phyloP scores from a whole-genome alignment of 2,888 invertebrate genomes.

The Zeuzera pyrina region DNA sequence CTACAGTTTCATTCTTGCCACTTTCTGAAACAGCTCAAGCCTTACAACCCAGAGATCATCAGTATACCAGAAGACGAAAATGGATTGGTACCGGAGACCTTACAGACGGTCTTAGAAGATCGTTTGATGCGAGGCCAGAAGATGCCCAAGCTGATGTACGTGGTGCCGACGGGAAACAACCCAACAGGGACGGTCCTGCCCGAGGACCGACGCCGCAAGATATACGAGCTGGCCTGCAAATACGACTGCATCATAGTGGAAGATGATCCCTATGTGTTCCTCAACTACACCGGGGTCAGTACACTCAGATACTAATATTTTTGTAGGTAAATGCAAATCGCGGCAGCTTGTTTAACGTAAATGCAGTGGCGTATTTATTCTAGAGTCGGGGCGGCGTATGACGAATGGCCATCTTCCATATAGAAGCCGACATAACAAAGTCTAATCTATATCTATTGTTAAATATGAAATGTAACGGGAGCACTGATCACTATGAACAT shows the following conservation, averaged over 20 bases:
- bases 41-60: slow-evolving; percentile 76
- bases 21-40: slow-evolving; percentile 73
- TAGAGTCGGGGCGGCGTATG: too few relatives aligned
- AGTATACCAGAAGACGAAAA: slow-evolving; percentile 79
- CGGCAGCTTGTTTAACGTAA: too few relatives aligned
- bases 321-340: too few relatives aligned
- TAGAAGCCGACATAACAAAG: too few relatives aligned
- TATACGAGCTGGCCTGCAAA: slow-evolving; percentile 82
- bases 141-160: slow-evolving; percentile 82
- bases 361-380: too few relatives aligned
- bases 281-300: slow-evolving; percentile 78
- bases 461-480: too few relatives aligned
- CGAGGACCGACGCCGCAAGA: slow-evolving; percentile 75
- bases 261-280: slow-evolving; percentile 87
- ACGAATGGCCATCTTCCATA: too few relatives aligned
- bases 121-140: slow-evolving; percentile 49
- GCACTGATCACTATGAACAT: too few relatives aligned
- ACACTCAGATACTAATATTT: not conserved
- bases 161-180: slow-evolving; percentile 84
- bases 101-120: slow-evolving; percentile 71
- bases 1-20: too few relatives aligned
- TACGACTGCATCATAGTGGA: slow-evolving; percentile 86
- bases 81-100: slow-evolving; percentile 76
- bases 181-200: slow-evolving; percentile 82
- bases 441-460: too few relatives aligned